Evolutionary conservation across 1,140 invertebrate genomes (phyloP), one percentile per base, ranked within the genome.

Genomic region (Caenorhabditis briggsae): DNA sequence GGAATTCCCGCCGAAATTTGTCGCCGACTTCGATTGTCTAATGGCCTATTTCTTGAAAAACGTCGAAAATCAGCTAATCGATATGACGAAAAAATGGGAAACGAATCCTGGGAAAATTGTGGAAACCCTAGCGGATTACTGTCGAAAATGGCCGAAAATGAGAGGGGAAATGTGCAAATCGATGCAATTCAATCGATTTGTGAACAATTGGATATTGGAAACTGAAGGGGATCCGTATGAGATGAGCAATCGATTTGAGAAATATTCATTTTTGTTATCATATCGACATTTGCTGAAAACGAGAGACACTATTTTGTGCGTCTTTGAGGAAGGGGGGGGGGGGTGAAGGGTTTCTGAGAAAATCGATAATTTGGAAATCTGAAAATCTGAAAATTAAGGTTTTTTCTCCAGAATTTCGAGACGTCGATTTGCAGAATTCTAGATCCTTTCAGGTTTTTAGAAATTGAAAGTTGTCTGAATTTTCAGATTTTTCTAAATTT

Each of bases 231-330:
- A 78, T 23, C n/a, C 33, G 46, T 78, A 78, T 25, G 46, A 78
- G 11, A 78, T 78, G 70, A 78, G 46, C 14, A 78, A 53, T 8
- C n/a, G 70, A 78, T 78, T 23, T 23, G 70, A 78, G 46, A 50
- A 25, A 53, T 78, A 23, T n/a, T 50, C 70, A 14, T 48, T 78
- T 50, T 50, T 78, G 46, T 41, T 78, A 12, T 23, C 70, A 41
- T 3, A 50, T 50, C 18, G 46, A 8, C 14, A 78, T 23, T 50
- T 78, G 9, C 6, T 78, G 43, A 12, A 2, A 3, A n/a, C 33
- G 12, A 50, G 70, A 8, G n/a, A 23, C 0, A 50, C 20, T 6
- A 78, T 78, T 23, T 20, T 20, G 70, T 78, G 33, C 33, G 33
- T 33, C 3, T 33, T 33, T n/a, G n/a, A n/a, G n/a, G n/a, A n/a